phyloP scores from a whole-genome alignment of 1,140 invertebrate genomes.

The Trissolcus basalis region DNA sequence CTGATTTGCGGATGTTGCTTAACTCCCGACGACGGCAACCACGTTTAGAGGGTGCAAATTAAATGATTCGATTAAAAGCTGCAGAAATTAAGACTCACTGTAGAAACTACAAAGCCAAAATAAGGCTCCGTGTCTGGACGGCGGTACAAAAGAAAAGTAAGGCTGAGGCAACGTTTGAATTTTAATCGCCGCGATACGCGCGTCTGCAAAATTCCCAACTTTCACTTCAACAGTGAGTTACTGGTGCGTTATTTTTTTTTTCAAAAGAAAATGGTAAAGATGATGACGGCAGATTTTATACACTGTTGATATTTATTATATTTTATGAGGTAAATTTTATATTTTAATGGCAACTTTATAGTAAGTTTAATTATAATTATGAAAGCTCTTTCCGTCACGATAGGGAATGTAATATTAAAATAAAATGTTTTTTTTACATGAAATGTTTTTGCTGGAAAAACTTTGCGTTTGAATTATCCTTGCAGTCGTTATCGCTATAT shows the following conservation, averaged over 20 bases:
- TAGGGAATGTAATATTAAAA: no score
- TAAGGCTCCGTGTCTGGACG: conserved; percentile 29
- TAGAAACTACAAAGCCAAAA: conserved; percentile 65
- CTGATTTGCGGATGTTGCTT: conserved; percentile 67
- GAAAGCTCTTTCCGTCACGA: no score
- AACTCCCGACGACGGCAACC: conserved; percentile 64
- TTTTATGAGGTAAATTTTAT: no score
- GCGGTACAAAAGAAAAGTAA: conserved; percentile 14
- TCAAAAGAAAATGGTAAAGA: no score
- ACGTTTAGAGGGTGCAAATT: conserved; percentile 69
- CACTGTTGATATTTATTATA: no score
- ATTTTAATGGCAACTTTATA: no score
- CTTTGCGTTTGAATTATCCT: no score
- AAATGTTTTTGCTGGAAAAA: no score
- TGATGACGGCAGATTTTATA: no score
- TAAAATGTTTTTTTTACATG: no score
- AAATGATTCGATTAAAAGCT: conserved; percentile 71
- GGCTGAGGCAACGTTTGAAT: conserved; percentile 60
- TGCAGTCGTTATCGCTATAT: no score
- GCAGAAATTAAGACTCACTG: conserved; percentile 67
- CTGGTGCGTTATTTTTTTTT: neutral
- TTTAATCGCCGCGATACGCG: conserved; percentile 64
- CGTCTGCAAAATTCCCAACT: conserved; percentile 55
- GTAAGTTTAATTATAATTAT: no score
- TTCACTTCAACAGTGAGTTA: conserved; percentile 39